These are phyloP conservation scores for Eristalinus aeneus DNA, from an alignment of 2,888 invertebrate species.

Conservation along the genomic window DNA sequence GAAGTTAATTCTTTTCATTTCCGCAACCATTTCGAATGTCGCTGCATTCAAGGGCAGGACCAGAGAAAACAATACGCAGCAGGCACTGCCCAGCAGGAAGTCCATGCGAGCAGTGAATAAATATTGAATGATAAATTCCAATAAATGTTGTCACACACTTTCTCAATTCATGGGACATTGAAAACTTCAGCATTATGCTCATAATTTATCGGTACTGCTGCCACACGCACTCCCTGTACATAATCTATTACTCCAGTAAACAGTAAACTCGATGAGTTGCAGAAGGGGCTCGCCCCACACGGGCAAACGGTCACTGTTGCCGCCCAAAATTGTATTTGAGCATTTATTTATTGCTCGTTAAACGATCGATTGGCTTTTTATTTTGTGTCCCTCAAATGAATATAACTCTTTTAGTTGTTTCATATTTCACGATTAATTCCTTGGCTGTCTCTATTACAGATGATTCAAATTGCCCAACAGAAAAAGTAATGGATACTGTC, in stretches of 20 bases:
- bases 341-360: constrained; percentile 50
- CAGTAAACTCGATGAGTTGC: constrained; percentile 38
- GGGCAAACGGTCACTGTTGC: constrained; percentile 11
- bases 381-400: constrained; percentile 49
- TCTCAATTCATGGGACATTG: constrained; percentile 24
- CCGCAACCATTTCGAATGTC: background rate
- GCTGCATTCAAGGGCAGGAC: background rate
- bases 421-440: constrained; percentile 62
- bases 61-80: background rate
- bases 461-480: constrained; percentile 58
- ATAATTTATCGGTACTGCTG: constrained; percentile 39
- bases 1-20: background rate
- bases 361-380: constrained; percentile 54
- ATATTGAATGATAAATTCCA: constrained; percentile 57
- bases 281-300: background rate
- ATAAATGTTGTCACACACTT: constrained; percentile 44
- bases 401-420: constrained; percentile 60
- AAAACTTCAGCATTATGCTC: constrained; percentile 42
- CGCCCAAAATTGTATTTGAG: constrained; percentile 34
- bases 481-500: constrained; percentile 59
- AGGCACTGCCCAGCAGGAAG: background rate
- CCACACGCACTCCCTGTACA: constrained; percentile 13
- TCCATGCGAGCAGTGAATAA: constrained; percentile 8
- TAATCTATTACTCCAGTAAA: constrained; percentile 40
- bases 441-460: constrained; percentile 54